These are phyloP conservation scores for Theocolax elegans DNA, from an alignment of 1,140 invertebrate species.

Conservation along the genomic window DNA sequence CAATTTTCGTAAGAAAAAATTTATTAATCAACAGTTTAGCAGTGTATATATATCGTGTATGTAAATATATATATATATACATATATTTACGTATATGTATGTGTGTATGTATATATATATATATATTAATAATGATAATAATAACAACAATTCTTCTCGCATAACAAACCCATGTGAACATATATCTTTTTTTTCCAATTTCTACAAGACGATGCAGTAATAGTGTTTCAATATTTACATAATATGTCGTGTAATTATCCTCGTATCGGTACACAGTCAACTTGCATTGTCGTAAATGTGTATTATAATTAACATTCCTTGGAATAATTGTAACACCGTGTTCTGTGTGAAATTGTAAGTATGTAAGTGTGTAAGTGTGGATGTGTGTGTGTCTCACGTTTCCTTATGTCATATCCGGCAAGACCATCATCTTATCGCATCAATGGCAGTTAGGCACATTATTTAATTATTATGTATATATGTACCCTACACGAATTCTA, in stretches of 20 bases:
- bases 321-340: constrained; percentile 47
- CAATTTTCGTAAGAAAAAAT: constrained; percentile 64
- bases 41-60: constrained; percentile 46
- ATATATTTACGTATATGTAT: constrained; percentile 19
- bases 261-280: constrained; percentile 52
- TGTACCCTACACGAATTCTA: too few relatives aligned
- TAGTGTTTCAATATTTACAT: constrained; percentile 55
- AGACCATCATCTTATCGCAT: constrained; percentile 47
- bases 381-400: too few relatives aligned
- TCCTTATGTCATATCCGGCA: constrained; percentile 57
- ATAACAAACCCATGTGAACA: constrained; percentile 64
- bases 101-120: constrained; percentile 18
- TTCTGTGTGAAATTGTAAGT: too few relatives aligned
- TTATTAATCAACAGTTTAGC: constrained; percentile 63
- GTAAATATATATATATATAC: constrained; percentile 35
- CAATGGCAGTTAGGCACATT: constrained; percentile 32
- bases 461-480: neutral
- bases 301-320: constrained; percentile 62
- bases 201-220: constrained; percentile 52
- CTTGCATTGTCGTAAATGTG: constrained; percentile 51
- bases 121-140: constrained; percentile 38
- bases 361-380: too few relatives aligned
- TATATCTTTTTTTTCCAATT: constrained; percentile 51
- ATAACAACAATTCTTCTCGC: constrained; percentile 58
- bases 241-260: constrained; percentile 46